Conservation (phyloP, 2,113 vertebrate species). For the Phocoena sinus region DNA sequence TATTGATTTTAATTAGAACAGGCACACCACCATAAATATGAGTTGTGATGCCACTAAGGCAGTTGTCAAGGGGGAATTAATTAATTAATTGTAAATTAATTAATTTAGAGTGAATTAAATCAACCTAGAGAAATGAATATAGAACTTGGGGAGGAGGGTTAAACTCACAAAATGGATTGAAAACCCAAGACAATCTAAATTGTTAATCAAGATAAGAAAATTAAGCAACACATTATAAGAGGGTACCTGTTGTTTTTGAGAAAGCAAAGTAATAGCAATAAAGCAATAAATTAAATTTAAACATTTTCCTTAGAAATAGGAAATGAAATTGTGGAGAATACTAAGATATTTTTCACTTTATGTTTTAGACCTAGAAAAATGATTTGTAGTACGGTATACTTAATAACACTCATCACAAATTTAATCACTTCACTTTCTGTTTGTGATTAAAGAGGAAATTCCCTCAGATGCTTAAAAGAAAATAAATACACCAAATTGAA, state of each 20-base stretch:
- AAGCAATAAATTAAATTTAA: constrained; percentile 38
- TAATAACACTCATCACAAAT: constrained; percentile 40
- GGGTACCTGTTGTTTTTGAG: constrained; percentile 22
- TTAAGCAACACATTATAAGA: constrained; percentile 63
- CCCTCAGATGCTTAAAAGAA: background rate
- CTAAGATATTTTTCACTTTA: background rate
- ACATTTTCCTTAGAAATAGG: background rate
- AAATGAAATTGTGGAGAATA: constrained; percentile 24
- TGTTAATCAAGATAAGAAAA: constrained; percentile 69
- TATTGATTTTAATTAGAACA: constrained; percentile 77
- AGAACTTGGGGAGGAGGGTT: background rate
- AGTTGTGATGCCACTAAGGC: constrained; percentile 71
- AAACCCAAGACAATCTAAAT: constrained; percentile 58
- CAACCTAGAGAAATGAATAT: constrained; percentile 63
- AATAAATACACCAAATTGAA: constrained; percentile 16
- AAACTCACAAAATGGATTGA: constrained; percentile 59
- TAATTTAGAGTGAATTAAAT: constrained; percentile 71
- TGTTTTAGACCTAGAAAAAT: background rate
- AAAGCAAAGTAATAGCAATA: constrained; percentile 52
- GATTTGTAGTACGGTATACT: background rate
- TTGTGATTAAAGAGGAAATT: constrained; percentile 31
- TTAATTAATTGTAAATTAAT: constrained; percentile 79
- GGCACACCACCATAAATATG: constrained; percentile 68
- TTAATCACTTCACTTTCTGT: constrained; percentile 1
- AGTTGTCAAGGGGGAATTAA: constrained; percentile 70